These are phyloP conservation scores for Lamprotornis superbus DNA, from an alignment of 2,113 vertebrate genomes.

Conservation along the genomic window DNA sequence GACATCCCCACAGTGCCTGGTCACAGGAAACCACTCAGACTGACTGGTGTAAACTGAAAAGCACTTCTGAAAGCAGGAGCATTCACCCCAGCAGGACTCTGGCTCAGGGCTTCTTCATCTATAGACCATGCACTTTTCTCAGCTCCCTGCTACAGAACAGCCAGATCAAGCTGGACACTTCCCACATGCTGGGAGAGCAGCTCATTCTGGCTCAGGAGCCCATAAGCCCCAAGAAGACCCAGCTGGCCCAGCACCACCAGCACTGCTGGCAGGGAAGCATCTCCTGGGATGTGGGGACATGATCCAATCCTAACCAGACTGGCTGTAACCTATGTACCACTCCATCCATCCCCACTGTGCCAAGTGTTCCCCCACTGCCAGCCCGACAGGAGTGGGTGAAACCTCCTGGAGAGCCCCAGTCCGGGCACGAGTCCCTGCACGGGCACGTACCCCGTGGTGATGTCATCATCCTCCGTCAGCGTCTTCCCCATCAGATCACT, in stretches of 20 bases:
- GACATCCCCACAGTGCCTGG: background rate
- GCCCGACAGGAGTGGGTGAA: background rate
- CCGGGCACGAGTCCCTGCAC: fast-evolving
- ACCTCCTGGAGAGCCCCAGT: background rate
- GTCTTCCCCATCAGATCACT: constrained; percentile 84
- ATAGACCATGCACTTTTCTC: background rate
- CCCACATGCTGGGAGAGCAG: fast-evolving
- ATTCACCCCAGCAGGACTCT: background rate
- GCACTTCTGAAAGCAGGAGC: background rate
- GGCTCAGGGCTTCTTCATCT: background rate
- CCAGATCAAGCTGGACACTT: background rate
- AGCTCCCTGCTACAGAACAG: background rate
- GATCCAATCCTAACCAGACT: background rate
- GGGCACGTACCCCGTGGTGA: constrained; percentile 84
- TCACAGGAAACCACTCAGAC: background rate
- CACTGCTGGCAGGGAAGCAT: background rate
- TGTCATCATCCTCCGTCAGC: constrained; percentile 85
- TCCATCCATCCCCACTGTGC: fast-evolving
- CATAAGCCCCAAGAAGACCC: no score
- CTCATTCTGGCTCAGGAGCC: background rate
- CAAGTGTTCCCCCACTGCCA: fast-evolving
- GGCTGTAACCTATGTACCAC: background rate
- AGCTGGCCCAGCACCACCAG: background rate
- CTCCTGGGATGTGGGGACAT: background rate
- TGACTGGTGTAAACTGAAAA: background rate